Evolutionary conservation across 1,140 invertebrate species (phyloP).

Genomic region (Danaus melanippus): DNA sequence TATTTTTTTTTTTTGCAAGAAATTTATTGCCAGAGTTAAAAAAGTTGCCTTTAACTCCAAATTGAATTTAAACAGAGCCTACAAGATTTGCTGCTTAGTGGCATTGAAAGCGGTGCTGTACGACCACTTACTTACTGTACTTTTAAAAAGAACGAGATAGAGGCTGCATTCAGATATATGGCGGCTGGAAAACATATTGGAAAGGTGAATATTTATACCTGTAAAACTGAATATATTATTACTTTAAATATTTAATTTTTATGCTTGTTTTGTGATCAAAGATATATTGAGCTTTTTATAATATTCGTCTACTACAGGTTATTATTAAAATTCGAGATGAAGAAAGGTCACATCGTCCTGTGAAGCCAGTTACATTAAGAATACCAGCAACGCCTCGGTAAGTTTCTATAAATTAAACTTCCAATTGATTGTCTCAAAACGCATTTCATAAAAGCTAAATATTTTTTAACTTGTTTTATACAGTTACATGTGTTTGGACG

Average conservation of each 20-base stretch:
- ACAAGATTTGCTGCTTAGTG: slow-evolving; percentile 73
- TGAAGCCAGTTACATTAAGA: slow-evolving; percentile 34
- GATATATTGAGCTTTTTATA: no score
- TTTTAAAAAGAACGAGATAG: slow-evolving; percentile 76
- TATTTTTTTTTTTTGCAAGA: no score
- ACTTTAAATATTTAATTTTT: background rate
- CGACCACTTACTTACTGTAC: slow-evolving; percentile 75
- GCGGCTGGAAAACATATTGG: slow-evolving; percentile 91
- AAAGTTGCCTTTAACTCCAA: no score
- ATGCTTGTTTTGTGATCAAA: no score
- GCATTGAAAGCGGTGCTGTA: slow-evolving; percentile 78
- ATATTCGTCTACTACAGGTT: slow-evolving; percentile 28
- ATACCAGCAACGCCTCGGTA: slow-evolving; percentile 72
- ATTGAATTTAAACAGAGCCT: slow-evolving; percentile 33
- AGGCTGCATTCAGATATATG: slow-evolving; percentile 83
- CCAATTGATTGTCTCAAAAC: no score
- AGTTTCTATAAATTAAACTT: background rate
- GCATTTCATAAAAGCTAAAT: no score
- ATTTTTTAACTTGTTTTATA: background rate
- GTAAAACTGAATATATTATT: background rate
- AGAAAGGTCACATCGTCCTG: slow-evolving; percentile 44
- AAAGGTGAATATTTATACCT: slow-evolving; percentile 74
- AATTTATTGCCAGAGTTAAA: no score
- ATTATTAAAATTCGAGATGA: slow-evolving; percentile 79
- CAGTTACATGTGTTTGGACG: slow-evolving; percentile 63